Evolutionary conservation across 2,888 invertebrate species (phyloP), one percentile per base, ranked within the genome.

Genomic region (Acleris literana): DNA sequence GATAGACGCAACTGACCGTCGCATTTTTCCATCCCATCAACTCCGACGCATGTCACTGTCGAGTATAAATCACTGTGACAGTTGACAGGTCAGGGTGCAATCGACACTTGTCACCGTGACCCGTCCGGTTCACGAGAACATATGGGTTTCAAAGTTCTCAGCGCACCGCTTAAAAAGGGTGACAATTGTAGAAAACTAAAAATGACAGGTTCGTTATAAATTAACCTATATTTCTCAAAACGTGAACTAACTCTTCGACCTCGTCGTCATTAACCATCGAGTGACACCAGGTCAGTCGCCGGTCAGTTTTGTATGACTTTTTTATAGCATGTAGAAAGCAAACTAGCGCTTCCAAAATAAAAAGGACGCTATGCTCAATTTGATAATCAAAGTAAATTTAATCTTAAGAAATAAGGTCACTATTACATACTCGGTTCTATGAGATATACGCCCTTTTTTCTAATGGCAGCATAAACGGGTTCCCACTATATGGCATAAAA

Each of bases 21-120:
- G 44, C 65, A 52, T 66, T 52, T 56, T 65, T 66, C 56, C 61
- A 57, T 57, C 44, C 57, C 65, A 55, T 56, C 61, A 61, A 20
- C 53, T 53, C 46, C 17, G 16, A 44, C 61, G 51, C 57, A 51
- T 33, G 55, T 61, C 65, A 61, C 33, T 51, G 60, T 51, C 65
- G 66, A 62, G 39, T 61, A 66, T 66, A 66, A 66, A 66, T 66
- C 66, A 66, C 66, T 57, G 54, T 64, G 66, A 62, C 66, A 66
- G 51, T 61, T 66, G 65, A 66, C 66, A 62, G 46, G 52, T 56
- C 56, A 56, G 60, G 60, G 60, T 57, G 66, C 61, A 55, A 65
- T 56, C 61, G 61, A 57, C 61, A 57, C 61, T 46, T 61, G 66
- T 66, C 66, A 66, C 46, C 46, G 48, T 66, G 66, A 66, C 66